phyloP scores from a whole-genome alignment of 2,113 vertebrate species.

The Hucho hucho region DNA sequence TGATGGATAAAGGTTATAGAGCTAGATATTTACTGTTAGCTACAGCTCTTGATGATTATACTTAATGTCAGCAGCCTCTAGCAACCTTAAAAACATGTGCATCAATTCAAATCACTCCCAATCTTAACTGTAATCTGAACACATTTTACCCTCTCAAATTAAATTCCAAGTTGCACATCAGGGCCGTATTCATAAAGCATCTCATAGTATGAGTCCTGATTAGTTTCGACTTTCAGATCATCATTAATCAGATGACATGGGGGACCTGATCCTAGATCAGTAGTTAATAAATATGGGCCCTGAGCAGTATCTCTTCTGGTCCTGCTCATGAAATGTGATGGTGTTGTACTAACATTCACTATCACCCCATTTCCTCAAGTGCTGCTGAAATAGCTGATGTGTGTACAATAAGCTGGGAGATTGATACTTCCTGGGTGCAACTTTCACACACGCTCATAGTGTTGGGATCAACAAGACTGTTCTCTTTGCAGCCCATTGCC shows the following conservation, averaged over 20 bases:
- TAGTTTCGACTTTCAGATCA: no score
- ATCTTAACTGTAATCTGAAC: slow-evolving; percentile 1
- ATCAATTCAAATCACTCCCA: slow-evolving; percentile 39
- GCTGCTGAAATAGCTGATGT: slow-evolving; percentile 26
- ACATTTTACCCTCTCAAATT: no score
- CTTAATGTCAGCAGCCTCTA: slow-evolving; percentile 21
- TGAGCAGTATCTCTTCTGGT: slow-evolving; percentile 25
- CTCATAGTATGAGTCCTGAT: no score
- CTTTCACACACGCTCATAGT: slow-evolving; percentile 47
- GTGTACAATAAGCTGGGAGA: slow-evolving; percentile 46
- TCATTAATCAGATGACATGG: no score
- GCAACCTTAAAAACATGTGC: slow-evolving; percentile 38
- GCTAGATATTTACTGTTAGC: not conserved
- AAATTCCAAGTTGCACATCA: no score
- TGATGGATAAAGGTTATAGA: not conserved
- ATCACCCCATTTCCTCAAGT: slow-evolving; percentile 35
- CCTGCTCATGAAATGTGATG: slow-evolving; percentile 32
- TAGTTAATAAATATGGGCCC: not conserved
- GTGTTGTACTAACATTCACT: slow-evolving; percentile 24
- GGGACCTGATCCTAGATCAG: no score
- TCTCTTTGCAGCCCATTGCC: slow-evolving; percentile 53
- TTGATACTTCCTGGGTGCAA: slow-evolving; percentile 41
- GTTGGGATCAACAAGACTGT: slow-evolving; percentile 57
- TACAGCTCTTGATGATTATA: slow-evolving; percentile 9
- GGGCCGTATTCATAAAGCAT: no score